phyloP scores from a whole-genome alignment of 2,113 vertebrate genomes.

The Ochotona princeps region DNA sequence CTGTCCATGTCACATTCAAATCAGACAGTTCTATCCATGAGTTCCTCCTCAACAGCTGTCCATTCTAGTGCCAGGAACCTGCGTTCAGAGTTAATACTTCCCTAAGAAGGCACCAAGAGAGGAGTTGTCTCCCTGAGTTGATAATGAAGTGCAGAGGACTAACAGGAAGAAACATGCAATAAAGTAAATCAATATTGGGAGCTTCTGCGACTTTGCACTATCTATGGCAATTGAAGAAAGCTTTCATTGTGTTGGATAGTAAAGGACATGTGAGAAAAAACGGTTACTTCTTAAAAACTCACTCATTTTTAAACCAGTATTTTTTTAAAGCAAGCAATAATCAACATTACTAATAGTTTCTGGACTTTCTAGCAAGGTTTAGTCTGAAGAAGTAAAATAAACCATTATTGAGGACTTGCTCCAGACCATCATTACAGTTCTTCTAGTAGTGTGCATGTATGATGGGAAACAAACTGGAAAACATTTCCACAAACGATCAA shows the following conservation, averaged over 20 bases:
- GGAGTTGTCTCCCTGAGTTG: neutral
- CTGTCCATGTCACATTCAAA: neutral
- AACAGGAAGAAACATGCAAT: neutral
- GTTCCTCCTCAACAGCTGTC: slow-evolving; percentile 67
- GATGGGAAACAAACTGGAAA: neutral
- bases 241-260: slow-evolving; percentile 36
- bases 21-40: neutral
- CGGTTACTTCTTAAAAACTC: neutral
- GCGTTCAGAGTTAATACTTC: slow-evolving; percentile 50
- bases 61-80: neutral
- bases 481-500: neutral
- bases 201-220: neutral
- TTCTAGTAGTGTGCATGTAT: neutral
- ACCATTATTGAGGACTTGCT: neutral
- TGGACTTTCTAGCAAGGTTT: neutral
- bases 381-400: neutral
- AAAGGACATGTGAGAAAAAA: neutral
- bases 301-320: neutral
- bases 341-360: neutral
- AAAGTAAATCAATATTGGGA: neutral
- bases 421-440: neutral
- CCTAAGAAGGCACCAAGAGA: neutral
- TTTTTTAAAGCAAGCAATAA: neutral
- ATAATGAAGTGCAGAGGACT: slow-evolving; percentile 24
- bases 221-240: neutral